These are phyloP conservation scores for Lathronympha strigana DNA, from an alignment of 2,888 invertebrate species.

Conservation along the genomic window DNA sequence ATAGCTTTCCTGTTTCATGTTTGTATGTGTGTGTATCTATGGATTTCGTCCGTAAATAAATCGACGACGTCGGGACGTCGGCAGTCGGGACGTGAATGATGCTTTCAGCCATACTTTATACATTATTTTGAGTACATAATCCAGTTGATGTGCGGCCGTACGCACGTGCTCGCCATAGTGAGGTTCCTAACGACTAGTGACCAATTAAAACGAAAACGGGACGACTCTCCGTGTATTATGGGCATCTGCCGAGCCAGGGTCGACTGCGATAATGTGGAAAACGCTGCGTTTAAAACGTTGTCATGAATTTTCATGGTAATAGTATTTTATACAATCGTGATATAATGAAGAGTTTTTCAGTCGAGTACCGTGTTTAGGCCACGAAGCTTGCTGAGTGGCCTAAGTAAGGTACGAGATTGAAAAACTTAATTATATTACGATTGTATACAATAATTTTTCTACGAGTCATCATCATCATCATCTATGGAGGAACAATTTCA, in stretches of 20 bases:
- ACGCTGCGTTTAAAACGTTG: conserved; percentile 34
- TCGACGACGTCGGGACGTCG: too few relatives aligned
- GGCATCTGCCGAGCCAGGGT: not conserved
- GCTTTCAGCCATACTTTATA: conserved; percentile 1
- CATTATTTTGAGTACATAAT: conserved; percentile 32
- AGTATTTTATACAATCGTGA: too few relatives aligned
- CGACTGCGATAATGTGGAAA: conserved; percentile 20
- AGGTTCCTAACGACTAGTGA: conserved; percentile 61
- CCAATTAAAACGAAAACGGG: conserved; percentile 66
- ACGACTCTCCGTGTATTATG: conserved; percentile 34
- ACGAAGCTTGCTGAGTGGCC: too few relatives aligned
- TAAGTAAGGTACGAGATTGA: too few relatives aligned
- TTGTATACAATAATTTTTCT: too few relatives aligned
- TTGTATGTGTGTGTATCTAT: not conserved
- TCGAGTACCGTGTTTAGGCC: too few relatives aligned
- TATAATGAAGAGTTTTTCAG: too few relatives aligned
- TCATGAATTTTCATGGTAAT: not conserved
- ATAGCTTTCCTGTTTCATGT: too few relatives aligned
- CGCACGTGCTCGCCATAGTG: conserved; percentile 57
- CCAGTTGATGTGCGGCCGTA: conserved; percentile 62
- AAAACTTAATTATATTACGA: too few relatives aligned
- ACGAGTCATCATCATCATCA: too few relatives aligned
- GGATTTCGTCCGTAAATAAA: not conserved
- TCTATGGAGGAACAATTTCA: too few relatives aligned
- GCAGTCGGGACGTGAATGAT: not conserved